These are phyloP conservation scores for Lethenteron reissneri DNA, from an alignment of 2,113 vertebrate species.

Conservation along the genomic window DNA sequence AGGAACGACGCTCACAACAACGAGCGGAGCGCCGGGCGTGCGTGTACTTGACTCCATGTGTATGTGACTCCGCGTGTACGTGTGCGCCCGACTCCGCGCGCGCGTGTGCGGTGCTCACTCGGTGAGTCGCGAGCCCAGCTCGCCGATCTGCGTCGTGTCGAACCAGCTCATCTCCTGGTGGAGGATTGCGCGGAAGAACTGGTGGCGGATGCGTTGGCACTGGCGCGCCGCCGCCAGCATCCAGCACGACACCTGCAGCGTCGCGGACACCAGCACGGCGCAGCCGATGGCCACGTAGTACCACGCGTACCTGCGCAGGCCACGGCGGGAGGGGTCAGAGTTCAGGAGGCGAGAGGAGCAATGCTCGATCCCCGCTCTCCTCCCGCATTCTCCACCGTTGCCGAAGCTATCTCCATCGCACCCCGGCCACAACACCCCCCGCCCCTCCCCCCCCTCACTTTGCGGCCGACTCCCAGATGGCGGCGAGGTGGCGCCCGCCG, in stretches of 20 bases:
- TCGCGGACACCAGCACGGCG: slow-evolving; percentile 20
- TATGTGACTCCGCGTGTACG: too few species aligned
- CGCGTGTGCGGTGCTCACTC: slow-evolving; percentile 19
- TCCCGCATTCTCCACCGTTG: not conserved
- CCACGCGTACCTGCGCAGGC: slow-evolving; percentile 20
- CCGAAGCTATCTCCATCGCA: not conserved
- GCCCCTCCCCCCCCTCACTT: not conserved
- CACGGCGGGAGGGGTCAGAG: not conserved
- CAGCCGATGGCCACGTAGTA: slow-evolving; percentile 28
- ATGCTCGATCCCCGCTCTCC: not conserved
- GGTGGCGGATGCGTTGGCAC: slow-evolving; percentile 24
- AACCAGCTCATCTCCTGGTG: slow-evolving; percentile 43
- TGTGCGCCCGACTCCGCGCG: not conserved
- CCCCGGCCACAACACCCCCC: not conserved
- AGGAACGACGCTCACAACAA: too few species aligned
- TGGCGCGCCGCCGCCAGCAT: slow-evolving; percentile 23
- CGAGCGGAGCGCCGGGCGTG: too few species aligned
- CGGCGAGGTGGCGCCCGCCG: too few species aligned
- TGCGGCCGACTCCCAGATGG: not conserved
- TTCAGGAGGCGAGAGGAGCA: not conserved
- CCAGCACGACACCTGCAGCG: slow-evolving; percentile 25
- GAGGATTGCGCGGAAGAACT: slow-evolving; percentile 34
- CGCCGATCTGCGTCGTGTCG: slow-evolving; percentile 26
- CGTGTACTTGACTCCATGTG: too few species aligned
- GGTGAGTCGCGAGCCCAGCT: slow-evolving; percentile 29